These are phyloP conservation scores for Cephalophus harveyi DNA, from an alignment of 2,113 vertebrate genomes.

Conservation along the genomic window DNA sequence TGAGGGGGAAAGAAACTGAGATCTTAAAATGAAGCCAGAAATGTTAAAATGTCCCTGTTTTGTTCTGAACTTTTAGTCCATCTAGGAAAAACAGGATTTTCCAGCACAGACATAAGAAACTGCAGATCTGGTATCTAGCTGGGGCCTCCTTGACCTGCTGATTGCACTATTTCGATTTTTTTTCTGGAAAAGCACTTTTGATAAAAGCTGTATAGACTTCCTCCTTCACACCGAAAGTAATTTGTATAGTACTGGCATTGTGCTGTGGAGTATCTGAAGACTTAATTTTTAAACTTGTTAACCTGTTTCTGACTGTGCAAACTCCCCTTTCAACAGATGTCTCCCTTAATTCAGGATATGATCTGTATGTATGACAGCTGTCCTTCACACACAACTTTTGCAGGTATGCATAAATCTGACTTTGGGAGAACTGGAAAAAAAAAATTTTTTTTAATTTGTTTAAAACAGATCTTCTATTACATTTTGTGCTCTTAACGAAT, in stretches of 20 bases:
- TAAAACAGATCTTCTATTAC: neutral
- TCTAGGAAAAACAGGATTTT: neutral
- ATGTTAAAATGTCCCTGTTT: conserved; percentile 43
- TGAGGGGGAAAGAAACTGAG: neutral
- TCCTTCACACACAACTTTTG: neutral
- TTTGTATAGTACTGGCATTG: neutral
- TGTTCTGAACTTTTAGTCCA: conserved; percentile 41
- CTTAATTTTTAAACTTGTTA: neutral
- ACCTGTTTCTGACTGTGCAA: neutral
- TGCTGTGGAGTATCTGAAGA: neutral
- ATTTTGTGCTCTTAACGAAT: neutral
- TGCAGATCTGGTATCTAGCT: neutral
- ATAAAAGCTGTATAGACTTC: neutral
- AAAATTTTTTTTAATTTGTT: neutral
- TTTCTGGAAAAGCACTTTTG: neutral
- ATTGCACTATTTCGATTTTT: neutral
- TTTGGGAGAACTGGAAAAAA: neutral
- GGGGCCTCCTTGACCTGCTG: neutral
- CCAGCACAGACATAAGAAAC: neutral
- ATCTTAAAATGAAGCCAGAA: conserved; percentile 43
- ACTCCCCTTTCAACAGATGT: conserved; percentile 5
- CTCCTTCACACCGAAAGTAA: neutral
- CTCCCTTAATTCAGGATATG: conserved; percentile 56
- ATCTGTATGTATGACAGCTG: neutral
- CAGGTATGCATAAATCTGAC: conserved; percentile 65